These are phyloP conservation scores for Cryptotis parvus DNA, from an alignment of 2,113 vertebrate species.

Conservation along the genomic window DNA sequence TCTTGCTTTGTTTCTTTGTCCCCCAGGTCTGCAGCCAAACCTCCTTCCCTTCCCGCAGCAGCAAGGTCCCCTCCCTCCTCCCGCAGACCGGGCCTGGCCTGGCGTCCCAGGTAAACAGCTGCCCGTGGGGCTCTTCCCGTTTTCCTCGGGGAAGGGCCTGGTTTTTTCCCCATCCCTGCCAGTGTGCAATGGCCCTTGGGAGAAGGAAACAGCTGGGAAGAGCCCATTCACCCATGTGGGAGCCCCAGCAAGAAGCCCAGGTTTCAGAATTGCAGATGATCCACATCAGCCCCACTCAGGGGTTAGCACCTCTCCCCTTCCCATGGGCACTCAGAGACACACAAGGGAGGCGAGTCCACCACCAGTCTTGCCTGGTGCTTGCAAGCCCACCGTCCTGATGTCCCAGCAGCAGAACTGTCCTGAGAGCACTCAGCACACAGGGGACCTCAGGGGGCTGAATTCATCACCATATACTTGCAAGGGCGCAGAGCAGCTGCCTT, in stretches of 20 bases:
- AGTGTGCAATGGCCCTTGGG: not conserved
- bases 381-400: not conserved
- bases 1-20: conserved; percentile 54
- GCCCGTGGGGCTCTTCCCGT: too few relatives aligned
- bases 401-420: too few relatives aligned
- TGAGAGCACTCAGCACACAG: too few relatives aligned
- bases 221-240: not conserved
- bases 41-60: conserved; percentile 94
- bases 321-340: not conserved
- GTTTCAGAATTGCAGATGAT: not conserved
- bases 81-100: conserved; percentile 95
- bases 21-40: conserved; percentile 94
- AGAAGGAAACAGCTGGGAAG: not conserved
- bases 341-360: not conserved
- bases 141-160: not conserved
- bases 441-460: too few relatives aligned
- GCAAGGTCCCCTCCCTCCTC: conserved; percentile 91
- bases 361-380: not conserved
- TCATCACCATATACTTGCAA: too few relatives aligned
- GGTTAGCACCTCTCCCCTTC: not conserved
- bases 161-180: not conserved
- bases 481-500: too few relatives aligned
- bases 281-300: fast-evolving
- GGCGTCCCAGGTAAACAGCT: conserved; percentile 92
- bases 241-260: not conserved